Base-by-base conservation (phyloP, 1,140 invertebrate genomes). In the Lordiphosa stackelbergi region DNA sequence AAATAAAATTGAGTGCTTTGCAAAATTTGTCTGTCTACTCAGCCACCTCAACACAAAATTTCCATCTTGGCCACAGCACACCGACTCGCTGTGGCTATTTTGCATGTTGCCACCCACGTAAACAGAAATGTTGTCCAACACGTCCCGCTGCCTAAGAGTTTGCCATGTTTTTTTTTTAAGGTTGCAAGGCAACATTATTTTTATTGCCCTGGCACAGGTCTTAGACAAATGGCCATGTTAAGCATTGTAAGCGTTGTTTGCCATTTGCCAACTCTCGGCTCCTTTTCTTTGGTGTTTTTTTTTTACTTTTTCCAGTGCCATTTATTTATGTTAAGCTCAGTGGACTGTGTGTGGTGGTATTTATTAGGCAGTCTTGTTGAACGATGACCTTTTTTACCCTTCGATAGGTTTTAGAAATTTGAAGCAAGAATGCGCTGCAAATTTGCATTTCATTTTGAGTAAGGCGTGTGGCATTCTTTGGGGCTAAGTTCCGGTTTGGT, bases 121-220 rank as follows among this genome's bases (percentile, higher is more conserved):
- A 65, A 60, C 62, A 61, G 51, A 52, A 66, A 62, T 66, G 58
- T 62, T 62, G 16, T 46, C 40, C 46, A 24, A 45, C 58, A 36
- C 47, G 48, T 46, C 12, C 43, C 31, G 24, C 13, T 43, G 47
- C 47, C 53, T 42, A 37, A 41, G 55, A 62, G 58, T 66, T 56
- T 56, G 58, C 64, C 59, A 56, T 60, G 59, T 62, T 62, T 62
- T 66, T 62, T 56, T 62, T 56, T 49, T 54, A 52, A 52, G 45
- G 38, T 40, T 40, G 46, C 47, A 48, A 47, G 47, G 24, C 51
- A 66, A 56, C 59, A 66, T 46, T 46, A 66, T 46, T 46, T 66
- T 66, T 66, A 66, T 66, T 62, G 43, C 43, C 47, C 48, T 48
- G 12, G 46, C 46, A 41, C 28, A 35, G 53, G 12, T 51, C 47